Conservation (phyloP, 2,888 invertebrate species). For the Drosophila engyochracea region DNA sequence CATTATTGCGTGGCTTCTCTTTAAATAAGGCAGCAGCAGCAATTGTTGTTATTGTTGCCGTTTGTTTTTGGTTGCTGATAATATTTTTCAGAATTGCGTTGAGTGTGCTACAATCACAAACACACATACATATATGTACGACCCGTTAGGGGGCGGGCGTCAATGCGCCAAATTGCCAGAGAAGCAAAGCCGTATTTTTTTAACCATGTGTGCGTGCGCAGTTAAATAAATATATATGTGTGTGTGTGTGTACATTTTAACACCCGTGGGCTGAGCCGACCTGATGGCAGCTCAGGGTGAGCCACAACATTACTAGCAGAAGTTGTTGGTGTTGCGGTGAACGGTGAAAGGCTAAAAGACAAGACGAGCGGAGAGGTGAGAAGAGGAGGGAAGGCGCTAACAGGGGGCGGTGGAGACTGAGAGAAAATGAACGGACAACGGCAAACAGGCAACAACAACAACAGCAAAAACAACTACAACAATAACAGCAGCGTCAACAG, state of each 20-base stretch:
- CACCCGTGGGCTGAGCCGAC: slow-evolving; percentile 70
- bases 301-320: slow-evolving; percentile 74
- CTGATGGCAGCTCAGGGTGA: slow-evolving; percentile 79
- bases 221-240: slow-evolving; percentile 1
- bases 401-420: slow-evolving; percentile 17
- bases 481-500: slow-evolving; percentile 38
- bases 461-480: slow-evolving; percentile 7
- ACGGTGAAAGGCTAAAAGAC: slow-evolving; percentile 65
- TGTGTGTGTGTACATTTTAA: slow-evolving; percentile 45
- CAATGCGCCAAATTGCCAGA: slow-evolving; percentile 58
- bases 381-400: slow-evolving; percentile 6
- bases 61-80: slow-evolving; percentile 42
- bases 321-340: slow-evolving; percentile 64
- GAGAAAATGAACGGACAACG: slow-evolving; percentile 35
- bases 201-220: slow-evolving; percentile 7
- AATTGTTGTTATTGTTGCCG: slow-evolving; percentile 41
- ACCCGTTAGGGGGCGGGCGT: slow-evolving; percentile 50
- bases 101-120: slow-evolving; percentile 29
- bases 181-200: slow-evolving; percentile 21
- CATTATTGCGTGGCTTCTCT: slow-evolving; percentile 63
- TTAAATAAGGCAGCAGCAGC: slow-evolving; percentile 40
- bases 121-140: background rate
- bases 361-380: slow-evolving; percentile 19
- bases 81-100: slow-evolving; percentile 48
- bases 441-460: slow-evolving; percentile 8